Conservation (phyloP, 1,140 invertebrate species). For the Andrena cerasifolii region DNA sequence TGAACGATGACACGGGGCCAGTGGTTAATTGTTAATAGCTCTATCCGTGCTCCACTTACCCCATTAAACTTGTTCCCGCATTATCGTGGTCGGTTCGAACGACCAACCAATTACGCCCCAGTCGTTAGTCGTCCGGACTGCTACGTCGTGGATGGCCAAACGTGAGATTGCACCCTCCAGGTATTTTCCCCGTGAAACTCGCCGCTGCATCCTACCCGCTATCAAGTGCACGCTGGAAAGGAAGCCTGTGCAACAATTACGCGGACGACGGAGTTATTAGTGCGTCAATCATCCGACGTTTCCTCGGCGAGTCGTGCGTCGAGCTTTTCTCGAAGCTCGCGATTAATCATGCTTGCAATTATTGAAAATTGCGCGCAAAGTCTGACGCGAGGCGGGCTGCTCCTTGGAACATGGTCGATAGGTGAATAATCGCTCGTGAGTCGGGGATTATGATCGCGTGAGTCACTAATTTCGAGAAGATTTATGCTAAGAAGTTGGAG, state of each 20-base stretch:
- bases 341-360: constrained; percentile 53
- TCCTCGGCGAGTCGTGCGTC: neutral
- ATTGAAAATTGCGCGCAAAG: constrained; percentile 20
- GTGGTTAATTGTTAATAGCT: constrained; percentile 64
- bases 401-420: neutral
- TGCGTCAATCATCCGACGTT: constrained; percentile 33
- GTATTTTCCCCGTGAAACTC: constrained; percentile 21
- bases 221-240: neutral
- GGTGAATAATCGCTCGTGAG: neutral
- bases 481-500: too few species aligned
- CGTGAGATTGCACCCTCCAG: constrained; percentile 49
- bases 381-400: neutral
- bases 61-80: constrained; percentile 64
- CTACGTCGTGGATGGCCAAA: constrained; percentile 26
- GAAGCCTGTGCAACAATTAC: constrained; percentile 35
- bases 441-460: neutral
- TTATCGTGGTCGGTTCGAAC: constrained; percentile 51
- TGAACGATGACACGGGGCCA: constrained; percentile 36
- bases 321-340: neutral
- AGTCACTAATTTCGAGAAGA: neutral
- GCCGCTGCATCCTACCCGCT: neutral
- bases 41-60: constrained; percentile 70
- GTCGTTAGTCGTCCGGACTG: constrained; percentile 50
- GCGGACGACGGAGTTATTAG: constrained; percentile 25
- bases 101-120: constrained; percentile 51